Conservation (phyloP, 2,888 invertebrate genomes). For the Oxytorus armatus region DNA sequence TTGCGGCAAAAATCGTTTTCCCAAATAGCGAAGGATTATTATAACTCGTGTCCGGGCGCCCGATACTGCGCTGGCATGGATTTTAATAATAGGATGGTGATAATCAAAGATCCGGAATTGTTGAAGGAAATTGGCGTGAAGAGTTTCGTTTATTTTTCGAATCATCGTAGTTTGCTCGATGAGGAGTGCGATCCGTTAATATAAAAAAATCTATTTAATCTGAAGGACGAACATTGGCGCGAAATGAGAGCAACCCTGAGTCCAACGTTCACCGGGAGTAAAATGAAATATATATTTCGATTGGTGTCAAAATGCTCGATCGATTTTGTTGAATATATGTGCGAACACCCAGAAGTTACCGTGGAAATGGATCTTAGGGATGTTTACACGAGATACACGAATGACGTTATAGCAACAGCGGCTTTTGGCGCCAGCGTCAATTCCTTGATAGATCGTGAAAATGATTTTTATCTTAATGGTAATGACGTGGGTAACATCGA, state of each 20-base stretch:
- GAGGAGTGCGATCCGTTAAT: slow-evolving; percentile 74
- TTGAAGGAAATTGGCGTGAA: slow-evolving; percentile 75
- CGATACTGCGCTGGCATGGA: slow-evolving; percentile 72
- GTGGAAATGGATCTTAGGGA: slow-evolving; percentile 84
- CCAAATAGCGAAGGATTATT: slow-evolving; percentile 42
- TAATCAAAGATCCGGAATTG: slow-evolving; percentile 77
- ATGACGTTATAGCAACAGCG: slow-evolving; percentile 87
- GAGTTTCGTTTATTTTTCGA: slow-evolving; percentile 74
- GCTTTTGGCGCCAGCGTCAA: slow-evolving; percentile 86
- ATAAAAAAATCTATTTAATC: slow-evolving; percentile 73
- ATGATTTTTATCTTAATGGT: slow-evolving; percentile 85
- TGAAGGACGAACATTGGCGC: slow-evolving; percentile 76
- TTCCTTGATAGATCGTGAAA: slow-evolving; percentile 85
- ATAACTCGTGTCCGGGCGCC: slow-evolving; percentile 56
- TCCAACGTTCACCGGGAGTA: slow-evolving; percentile 78
- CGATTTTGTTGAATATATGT: slow-evolving; percentile 73
- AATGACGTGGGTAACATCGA: slow-evolving; percentile 65
- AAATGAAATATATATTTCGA: slow-evolving; percentile 77
- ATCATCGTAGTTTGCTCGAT: slow-evolving; percentile 73
- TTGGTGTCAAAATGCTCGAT: slow-evolving; percentile 73
- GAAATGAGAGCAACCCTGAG: slow-evolving; percentile 76
- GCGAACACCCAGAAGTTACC: slow-evolving; percentile 71
- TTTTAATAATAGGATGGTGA: slow-evolving; percentile 70
- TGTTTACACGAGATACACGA: slow-evolving; percentile 85
- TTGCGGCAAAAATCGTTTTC: slow-evolving; percentile 50